These are phyloP conservation scores for Pelagia noctiluca DNA, from an alignment of 30 jellyfish, hydroid and myxozoan species.

Conservation along the genomic window DNA sequence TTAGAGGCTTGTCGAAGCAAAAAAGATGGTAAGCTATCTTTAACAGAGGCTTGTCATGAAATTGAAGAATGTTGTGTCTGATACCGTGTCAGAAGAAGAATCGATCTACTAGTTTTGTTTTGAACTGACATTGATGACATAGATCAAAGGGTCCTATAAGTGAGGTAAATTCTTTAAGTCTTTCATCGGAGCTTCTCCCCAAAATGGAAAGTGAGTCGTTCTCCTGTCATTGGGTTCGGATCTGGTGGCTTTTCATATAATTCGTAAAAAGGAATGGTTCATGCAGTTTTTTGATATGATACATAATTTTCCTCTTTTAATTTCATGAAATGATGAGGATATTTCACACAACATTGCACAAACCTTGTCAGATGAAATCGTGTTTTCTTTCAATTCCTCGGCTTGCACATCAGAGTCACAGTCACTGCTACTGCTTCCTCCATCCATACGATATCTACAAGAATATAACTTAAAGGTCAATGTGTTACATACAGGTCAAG, in stretches of 20 bases:
- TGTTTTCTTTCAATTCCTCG: not conserved
- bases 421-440: conserved; percentile 88
- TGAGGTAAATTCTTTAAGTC: no score
- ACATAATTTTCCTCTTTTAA: no score
- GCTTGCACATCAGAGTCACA: conserved; percentile 52
- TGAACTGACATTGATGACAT: no score
- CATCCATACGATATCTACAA: conserved; percentile 86
- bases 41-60: no score
- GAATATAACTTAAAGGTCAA: not conserved
- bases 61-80: no score
- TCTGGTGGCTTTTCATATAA: not conserved
- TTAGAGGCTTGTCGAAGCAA: no score
- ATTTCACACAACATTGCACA: not conserved
- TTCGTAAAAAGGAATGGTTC: not conserved
- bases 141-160: no score
- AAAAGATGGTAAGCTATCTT: no score
- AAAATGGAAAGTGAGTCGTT: no score
- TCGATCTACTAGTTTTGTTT: no score
- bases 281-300: not conserved
- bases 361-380: not conserved
- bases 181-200: no score
- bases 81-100: no score
- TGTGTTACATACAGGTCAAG: not conserved
- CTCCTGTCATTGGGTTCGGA: not conserved
- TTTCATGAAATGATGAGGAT: not conserved